phyloP scores from a whole-genome alignment of 30 jellyfish, hydroid and myxozoan species.

The Hydra vulgaris region DNA sequence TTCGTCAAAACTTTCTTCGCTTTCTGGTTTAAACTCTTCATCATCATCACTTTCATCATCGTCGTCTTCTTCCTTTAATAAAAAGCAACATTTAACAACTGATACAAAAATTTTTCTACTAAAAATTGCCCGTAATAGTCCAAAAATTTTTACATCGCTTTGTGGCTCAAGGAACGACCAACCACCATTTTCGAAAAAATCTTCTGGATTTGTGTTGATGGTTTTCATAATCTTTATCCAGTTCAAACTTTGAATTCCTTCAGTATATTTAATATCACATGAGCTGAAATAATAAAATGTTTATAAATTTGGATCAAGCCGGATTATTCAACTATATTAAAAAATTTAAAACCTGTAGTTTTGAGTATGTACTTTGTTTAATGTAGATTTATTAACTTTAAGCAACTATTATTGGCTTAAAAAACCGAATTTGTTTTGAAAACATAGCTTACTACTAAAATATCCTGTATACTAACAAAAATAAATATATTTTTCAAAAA shows the following conservation, averaged over 20 bases:
- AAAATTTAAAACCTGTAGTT: too few relatives aligned
- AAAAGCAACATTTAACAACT: background rate
- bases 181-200: slow-evolving; percentile 99
- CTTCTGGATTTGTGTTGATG: slow-evolving; percentile 94
- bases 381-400: too few relatives aligned
- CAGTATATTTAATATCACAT: slow-evolving; percentile 97
- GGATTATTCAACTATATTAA: background rate
- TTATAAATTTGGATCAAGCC: too few relatives aligned
- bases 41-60: slow-evolving; percentile 79
- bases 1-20: slow-evolving; percentile 69
- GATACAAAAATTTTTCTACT: too few relatives aligned
- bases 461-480: too few relatives aligned
- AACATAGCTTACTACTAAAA: too few relatives aligned
- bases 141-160: slow-evolving; percentile 57
- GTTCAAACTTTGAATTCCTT: slow-evolving; percentile 97
- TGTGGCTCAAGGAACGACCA: slow-evolving; percentile 99
- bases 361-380: too few relatives aligned
- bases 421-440: too few relatives aligned
- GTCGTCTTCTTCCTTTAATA: slow-evolving; percentile 22
- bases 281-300: slow-evolving; percentile 39
- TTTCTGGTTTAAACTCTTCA: slow-evolving; percentile 80
- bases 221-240: slow-evolving; percentile 99
- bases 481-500: too few relatives aligned
- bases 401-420: too few relatives aligned
- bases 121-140: background rate